Percentiles rank a stretch among this genome's conserved stretches.
phyloP scores from a whole-genome alignment of 2,113 vertebrate genomes.

The Eretmochelys imbricata region DNA sequence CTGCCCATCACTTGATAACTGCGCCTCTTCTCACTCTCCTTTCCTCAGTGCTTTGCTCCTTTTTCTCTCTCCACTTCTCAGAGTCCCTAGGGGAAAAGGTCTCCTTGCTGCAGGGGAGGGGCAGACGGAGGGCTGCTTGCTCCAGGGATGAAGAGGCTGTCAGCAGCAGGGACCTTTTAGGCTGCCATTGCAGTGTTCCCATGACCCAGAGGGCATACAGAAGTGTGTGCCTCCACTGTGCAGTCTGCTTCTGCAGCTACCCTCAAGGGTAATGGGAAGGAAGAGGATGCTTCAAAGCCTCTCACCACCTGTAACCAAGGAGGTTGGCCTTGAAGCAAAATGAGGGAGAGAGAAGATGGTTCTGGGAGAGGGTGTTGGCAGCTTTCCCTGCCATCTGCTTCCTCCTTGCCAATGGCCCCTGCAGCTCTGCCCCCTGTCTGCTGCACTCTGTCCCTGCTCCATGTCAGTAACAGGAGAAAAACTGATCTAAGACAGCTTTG shows the following conservation, averaged over 20 bases:
- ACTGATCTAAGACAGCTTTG: neutral
- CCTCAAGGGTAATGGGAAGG: neutral
- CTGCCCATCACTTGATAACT: neutral
- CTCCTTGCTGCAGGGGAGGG: neutral
- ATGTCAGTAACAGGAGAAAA: fast-evolving
- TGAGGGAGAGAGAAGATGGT: neutral
- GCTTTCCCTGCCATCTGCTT: neutral
- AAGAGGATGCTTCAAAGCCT: neutral
- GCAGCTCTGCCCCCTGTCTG: neutral
- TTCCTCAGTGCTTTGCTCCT: neutral
- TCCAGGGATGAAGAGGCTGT: neutral
- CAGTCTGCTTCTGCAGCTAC: neutral
- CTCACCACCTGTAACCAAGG: neutral
- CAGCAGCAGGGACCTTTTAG: neutral
- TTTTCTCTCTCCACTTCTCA: neutral
- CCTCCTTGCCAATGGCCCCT: neutral
- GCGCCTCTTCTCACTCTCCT: neutral
- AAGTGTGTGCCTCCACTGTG: neutral
- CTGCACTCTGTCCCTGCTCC: neutral
- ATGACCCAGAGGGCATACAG: fast-evolving
- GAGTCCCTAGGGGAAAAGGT: slow-evolving; percentile 1
- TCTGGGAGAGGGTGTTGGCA: neutral
- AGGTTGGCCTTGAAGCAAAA: fast-evolving
- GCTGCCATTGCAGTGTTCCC: neutral
- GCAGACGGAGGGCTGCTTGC: neutral